A percentile compares a stretch with the other conserved stretches of the same genome.
phyloP scores from a whole-genome alignment of 2,888 invertebrate genomes.

The Automeris io region DNA sequence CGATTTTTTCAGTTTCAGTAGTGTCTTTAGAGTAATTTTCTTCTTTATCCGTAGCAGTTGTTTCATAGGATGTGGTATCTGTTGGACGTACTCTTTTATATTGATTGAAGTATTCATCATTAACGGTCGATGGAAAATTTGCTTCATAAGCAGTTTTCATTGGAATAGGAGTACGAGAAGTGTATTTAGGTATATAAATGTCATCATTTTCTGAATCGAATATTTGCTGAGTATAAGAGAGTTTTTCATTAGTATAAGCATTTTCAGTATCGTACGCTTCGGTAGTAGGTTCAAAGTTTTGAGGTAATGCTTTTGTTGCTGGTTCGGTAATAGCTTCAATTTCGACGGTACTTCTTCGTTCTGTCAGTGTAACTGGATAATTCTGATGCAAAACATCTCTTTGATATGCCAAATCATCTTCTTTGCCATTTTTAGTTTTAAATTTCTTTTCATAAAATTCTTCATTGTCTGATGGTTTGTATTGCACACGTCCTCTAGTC shows the following conservation, averaged over 20 bases:
- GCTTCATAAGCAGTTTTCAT: slow-evolving; percentile 42
- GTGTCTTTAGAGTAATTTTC: slow-evolving; percentile 36
- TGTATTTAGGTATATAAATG: slow-evolving; percentile 25
- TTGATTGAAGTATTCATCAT: slow-evolving; percentile 42
- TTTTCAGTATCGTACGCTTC: slow-evolving; percentile 56
- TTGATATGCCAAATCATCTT: slow-evolving; percentile 76
- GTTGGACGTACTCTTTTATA: slow-evolving; percentile 40
- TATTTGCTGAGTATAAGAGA: slow-evolving; percentile 43
- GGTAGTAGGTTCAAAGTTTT: slow-evolving; percentile 31
- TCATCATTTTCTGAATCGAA: slow-evolving; percentile 38
- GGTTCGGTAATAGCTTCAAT: slow-evolving; percentile 69
- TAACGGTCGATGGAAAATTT: slow-evolving; percentile 31
- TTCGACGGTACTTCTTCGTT: slow-evolving; percentile 63
- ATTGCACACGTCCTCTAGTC: slow-evolving; percentile 73
- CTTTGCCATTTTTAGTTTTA: slow-evolving; percentile 38
- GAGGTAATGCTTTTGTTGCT: slow-evolving; percentile 33
- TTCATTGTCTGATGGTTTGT: slow-evolving; percentile 57
- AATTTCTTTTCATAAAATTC: slow-evolving; percentile 43
- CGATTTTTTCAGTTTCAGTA: slow-evolving; percentile 32
- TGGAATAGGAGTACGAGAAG: slow-evolving; percentile 33
- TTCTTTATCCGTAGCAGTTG: slow-evolving; percentile 33
- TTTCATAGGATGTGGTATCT: slow-evolving; percentile 36
- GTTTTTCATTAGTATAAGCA: slow-evolving; percentile 60
- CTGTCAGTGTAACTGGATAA: slow-evolving; percentile 77
- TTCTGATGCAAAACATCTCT: slow-evolving; percentile 80